These are phyloP conservation scores for Ptychobarbus kaznakovi DNA, from an alignment of 2,797 vertebrate species.

Conservation along the genomic window DNA sequence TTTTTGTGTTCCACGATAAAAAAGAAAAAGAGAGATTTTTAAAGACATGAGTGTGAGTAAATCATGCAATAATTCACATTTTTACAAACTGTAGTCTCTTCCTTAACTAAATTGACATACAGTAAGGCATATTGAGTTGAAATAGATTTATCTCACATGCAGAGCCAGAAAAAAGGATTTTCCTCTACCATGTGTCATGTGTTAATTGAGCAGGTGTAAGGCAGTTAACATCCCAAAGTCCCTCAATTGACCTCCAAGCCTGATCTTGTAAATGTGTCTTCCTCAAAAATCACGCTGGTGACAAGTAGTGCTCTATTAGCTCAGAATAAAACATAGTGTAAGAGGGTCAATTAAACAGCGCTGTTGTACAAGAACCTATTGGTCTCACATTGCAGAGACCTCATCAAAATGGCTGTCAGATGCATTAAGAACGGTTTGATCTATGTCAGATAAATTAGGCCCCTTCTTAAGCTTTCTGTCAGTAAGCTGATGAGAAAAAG, in stretches of 20 bases:
- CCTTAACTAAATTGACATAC: not conserved
- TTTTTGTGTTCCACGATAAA: not conserved
- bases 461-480: conserved; percentile 68
- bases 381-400: conserved; percentile 65
- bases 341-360: conserved; percentile 66
- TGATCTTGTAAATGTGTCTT: conserved; percentile 39
- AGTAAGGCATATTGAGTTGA: not conserved
- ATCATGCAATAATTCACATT: not conserved
- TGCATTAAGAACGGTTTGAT: conserved; percentile 71
- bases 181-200: not conserved
- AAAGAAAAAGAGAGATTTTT: not conserved
- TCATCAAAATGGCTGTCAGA: conserved; percentile 73
- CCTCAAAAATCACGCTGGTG: conserved; percentile 57
- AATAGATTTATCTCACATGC: not conserved
- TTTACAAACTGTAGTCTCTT: not conserved
- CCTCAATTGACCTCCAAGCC: conserved; percentile 43
- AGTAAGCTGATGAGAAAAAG: conserved; percentile 67
- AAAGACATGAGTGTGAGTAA: not conserved
- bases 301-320: conserved; percentile 64
- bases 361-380: conserved; percentile 51
- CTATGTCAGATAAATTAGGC: conserved; percentile 73
- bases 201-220: conserved; percentile 26
- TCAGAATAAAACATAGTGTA: conserved; percentile 53
- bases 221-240: conserved; percentile 59
- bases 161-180: not conserved